phyloP scores from a whole-genome alignment of 1,140 invertebrate species.

The Onthophagus taurus region DNA sequence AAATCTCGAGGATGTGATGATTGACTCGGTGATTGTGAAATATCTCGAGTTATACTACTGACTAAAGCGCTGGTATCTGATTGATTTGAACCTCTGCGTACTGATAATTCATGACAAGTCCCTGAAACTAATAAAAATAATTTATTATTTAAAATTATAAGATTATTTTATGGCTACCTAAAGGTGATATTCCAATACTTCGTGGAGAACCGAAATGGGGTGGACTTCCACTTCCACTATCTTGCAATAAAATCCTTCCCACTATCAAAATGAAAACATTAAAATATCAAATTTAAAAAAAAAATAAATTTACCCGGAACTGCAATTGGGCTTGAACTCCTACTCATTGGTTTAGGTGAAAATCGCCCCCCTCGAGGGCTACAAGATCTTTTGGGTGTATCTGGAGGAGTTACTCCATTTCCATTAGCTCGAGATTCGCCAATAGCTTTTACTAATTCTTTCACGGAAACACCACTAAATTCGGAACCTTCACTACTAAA shows the following conservation, averaged over 20 bases:
- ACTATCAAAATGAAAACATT: slow-evolving; percentile 13
- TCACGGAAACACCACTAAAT: slow-evolving; percentile 65
- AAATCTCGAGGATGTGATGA: slow-evolving; percentile 48
- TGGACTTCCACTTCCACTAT: slow-evolving; percentile 45
- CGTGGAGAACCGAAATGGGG: slow-evolving; percentile 45
- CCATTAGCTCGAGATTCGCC: slow-evolving; percentile 63
- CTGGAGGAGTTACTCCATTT: slow-evolving; percentile 63
- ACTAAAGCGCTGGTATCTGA: slow-evolving; percentile 58
- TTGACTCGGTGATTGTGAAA: slow-evolving; percentile 46
- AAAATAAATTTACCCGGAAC: slow-evolving; percentile 37
- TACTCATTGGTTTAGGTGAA: slow-evolving; percentile 44
- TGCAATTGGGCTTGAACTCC: slow-evolving; percentile 51
- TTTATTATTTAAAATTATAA: slow-evolving; percentile 6
- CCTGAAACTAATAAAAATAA: slow-evolving; percentile 36
- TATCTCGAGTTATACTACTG: slow-evolving; percentile 50
- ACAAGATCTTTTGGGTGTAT: slow-evolving; percentile 53
- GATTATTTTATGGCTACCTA: slow-evolving; percentile 32
- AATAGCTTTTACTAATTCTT: slow-evolving; percentile 70
- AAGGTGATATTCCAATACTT: slow-evolving; percentile 48
- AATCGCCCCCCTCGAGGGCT: slow-evolving; percentile 39
- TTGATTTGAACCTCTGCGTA: slow-evolving; percentile 48
- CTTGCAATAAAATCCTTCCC: slow-evolving; percentile 23
- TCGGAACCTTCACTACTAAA: slow-evolving; percentile 40
- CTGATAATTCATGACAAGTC: slow-evolving; percentile 36
- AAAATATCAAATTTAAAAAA: no score